Base-by-base conservation (phyloP, 2,888 invertebrate genomes). In the Drosophila paranaensis region DNA sequence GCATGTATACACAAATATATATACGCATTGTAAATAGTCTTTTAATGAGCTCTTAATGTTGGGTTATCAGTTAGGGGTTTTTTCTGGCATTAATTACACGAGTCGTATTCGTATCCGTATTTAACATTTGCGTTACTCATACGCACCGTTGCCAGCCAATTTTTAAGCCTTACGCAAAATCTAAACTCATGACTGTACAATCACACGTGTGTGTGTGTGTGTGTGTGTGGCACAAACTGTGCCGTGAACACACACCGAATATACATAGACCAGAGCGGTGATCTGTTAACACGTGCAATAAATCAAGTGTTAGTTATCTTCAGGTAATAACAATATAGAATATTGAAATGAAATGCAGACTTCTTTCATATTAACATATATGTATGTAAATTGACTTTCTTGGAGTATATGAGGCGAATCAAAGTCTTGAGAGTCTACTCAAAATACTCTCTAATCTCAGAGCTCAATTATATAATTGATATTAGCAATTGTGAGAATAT, bases 81-180 rank as follows among this genome's bases (percentile, higher is more conserved):
- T 48, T 50, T 27, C 9, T 27, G 45, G 58, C 64, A 82, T 74
- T 84, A 73, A 79, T 79, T 79, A 81, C 82, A 79, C 82, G 79
- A 71, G 79, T 70, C 60, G 25, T 37, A 51, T 54, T 30, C 43
- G 39, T 39, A 33, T 51, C 57, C 51, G 62, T 46, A 67, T 70
- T 60, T 61, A 53, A 54, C 56, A 63, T 50, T 58, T 45, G 56
- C 33, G 69, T 82, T 84, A 82, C 82, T 79, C 82, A 82, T 82
- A 78, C 80, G 78, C 78, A 64, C 68, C 60, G 72, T 80, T 82
- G 85, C 78, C 66, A 71, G 60, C 64, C 51, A 13, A 61, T 67
- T 53, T 61, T 45, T 33, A 37, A 20, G 50, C 61, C 55, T 42
- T 67, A 67, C 76, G 76, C 63, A 71, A 75, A 74, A 43, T 13